Conservation (phyloP, 2,888 invertebrate species). For the Melanophora roralis region DNA sequence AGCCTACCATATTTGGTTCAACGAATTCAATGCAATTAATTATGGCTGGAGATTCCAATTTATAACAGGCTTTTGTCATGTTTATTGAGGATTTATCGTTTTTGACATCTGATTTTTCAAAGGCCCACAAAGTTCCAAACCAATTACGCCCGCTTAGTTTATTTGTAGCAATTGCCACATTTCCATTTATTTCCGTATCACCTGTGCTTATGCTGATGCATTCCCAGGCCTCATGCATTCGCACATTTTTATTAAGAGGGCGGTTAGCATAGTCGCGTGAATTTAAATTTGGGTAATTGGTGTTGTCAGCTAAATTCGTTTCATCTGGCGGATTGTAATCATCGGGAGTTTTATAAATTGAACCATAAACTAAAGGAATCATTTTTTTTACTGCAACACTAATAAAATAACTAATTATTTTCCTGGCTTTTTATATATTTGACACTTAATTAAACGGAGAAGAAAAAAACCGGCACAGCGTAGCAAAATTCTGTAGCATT, state of each 20-base stretch:
- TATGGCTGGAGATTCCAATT: constrained; percentile 68
- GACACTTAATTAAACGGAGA: neutral
- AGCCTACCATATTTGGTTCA: constrained; percentile 69
- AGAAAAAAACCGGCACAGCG: neutral
- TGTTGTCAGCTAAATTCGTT: constrained; percentile 68
- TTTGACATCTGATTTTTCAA: constrained; percentile 65
- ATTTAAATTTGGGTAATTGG: constrained; percentile 76
- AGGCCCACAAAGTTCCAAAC: constrained; percentile 74
- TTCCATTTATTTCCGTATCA: constrained; percentile 67
- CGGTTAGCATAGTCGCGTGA: constrained; percentile 73
- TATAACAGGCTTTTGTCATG: constrained; percentile 68
- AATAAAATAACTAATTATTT: neutral
- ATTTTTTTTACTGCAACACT: constrained; percentile 60
- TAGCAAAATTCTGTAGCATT: neutral
- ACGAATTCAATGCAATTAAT: constrained; percentile 72
- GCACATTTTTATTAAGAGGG: constrained; percentile 69
- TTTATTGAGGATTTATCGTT: constrained; percentile 58
- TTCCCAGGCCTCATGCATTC: constrained; percentile 73
- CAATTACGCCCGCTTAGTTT: constrained; percentile 72
- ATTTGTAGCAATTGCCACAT: constrained; percentile 70
- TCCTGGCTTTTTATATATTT: neutral
- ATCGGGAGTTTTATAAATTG: constrained; percentile 69
- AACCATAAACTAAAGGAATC: constrained; percentile 70
- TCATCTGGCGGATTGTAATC: constrained; percentile 71
- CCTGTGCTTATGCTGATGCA: constrained; percentile 66